Conservation (phyloP, 2,888 invertebrate species). For the Spodoptera littoralis region DNA sequence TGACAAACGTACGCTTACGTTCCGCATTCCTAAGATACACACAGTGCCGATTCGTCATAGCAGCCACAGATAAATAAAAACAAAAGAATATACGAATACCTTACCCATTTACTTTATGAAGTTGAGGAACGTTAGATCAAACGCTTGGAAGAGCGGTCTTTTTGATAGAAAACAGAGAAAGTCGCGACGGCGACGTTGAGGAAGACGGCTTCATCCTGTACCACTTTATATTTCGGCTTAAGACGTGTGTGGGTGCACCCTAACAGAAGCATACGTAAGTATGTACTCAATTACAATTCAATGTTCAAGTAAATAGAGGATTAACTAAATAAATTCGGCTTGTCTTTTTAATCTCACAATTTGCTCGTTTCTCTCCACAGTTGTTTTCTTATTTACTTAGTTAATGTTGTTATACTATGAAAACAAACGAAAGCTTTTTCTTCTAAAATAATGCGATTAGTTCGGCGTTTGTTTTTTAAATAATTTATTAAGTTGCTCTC, state of each 20-base stretch:
- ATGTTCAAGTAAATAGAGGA: slow-evolving; percentile 10
- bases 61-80: too few relatives aligned
- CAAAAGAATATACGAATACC: too few relatives aligned
- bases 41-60: too few relatives aligned
- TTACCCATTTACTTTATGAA: too few relatives aligned
- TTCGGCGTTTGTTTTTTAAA: slow-evolving; percentile 3
- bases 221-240: too few relatives aligned
- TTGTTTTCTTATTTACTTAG: slow-evolving; percentile 21
- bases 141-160: too few relatives aligned
- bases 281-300: slow-evolving; percentile 39
- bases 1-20: too few relatives aligned
- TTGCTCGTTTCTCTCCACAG: slow-evolving; percentile 14
- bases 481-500: neutral
- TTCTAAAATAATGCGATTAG: neutral
- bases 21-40: too few relatives aligned
- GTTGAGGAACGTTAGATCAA: too few relatives aligned
- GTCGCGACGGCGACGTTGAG: too few relatives aligned
- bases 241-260: neutral
- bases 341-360: slow-evolving; percentile 42
- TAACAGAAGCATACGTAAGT: slow-evolving; percentile 20
- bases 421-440: slow-evolving; percentile 6
- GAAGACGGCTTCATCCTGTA: too few relatives aligned
- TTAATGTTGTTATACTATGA: slow-evolving; percentile 32
- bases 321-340: slow-evolving; percentile 30
- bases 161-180: too few relatives aligned